Evolutionary conservation across 2,113 vertebrate genomes (phyloP), one percentile per base, ranked within the genome.

Genomic region (Hippoglossus stenolepis): DNA sequence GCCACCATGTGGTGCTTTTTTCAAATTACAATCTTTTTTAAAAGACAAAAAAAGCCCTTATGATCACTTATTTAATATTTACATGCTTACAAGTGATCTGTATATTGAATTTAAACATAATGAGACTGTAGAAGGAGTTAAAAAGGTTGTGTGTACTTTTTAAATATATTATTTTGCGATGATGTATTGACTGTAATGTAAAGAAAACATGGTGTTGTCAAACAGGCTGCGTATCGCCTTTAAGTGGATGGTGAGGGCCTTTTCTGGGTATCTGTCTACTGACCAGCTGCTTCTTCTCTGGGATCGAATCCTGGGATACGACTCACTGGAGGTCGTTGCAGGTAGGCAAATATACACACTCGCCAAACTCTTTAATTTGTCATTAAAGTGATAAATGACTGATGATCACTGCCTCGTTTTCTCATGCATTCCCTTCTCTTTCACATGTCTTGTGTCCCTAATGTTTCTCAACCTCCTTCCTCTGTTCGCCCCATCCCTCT

Each of bases 191-290:
- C 31, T 31, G 31, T 31, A 24, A 24, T 2, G 23, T 24, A 24
- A 45, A 13, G 13, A 15, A 49, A 49, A 1, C 2, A 58, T 65
- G 14, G 49, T 68, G 15, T 35, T 56, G 70, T 38, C 74, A n/a
- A 59, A n/a, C 72, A 99, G 98, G 79, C 93, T 99, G 80, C 95
- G 97, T 18, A 97, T 99, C 75, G 97, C 98, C 53, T 99, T 99
- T 87, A 99, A 99, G 74, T 99, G 98, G 98, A 98, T 99, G 96
- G 97, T 98, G 31, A 95, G 97, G 63, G 98, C 96, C 51, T 99
- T 99, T 87, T 99, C 98, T 28, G 98, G 98, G 60, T 99, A 99
- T 86, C 95, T 99, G 80, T 97, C 97, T 70, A 98, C 98, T 23
- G 97, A 99, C 91, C 98, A 99, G 73, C 97, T 99, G 75, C 91